phyloP scores from a whole-genome alignment of 2,888 invertebrate genomes.

The Parapristionchus giblindavisi region DNA sequence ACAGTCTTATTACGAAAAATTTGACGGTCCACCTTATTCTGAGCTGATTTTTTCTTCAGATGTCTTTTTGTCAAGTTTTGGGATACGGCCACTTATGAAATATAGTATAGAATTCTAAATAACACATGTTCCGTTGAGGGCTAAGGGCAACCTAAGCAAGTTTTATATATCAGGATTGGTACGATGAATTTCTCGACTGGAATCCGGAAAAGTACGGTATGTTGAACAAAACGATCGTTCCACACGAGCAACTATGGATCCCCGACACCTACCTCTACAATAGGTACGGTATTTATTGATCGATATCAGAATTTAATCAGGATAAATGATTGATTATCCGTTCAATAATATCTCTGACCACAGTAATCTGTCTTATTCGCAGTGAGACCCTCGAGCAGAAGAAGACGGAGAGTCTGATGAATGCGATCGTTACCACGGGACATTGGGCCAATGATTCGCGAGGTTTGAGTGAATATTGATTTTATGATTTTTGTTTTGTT shows the following conservation, averaged over 20 bases:
- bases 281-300: slow-evolving; percentile 43
- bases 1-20: no score
- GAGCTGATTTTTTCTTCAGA: no score
- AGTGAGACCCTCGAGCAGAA: slow-evolving; percentile 66
- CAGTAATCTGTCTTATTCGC: background rate
- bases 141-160: no score
- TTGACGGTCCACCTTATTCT: no score
- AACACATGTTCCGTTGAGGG: no score
- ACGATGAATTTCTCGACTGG: slow-evolving; percentile 72
- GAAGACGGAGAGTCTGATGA: slow-evolving; percentile 66
- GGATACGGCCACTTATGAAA: no score
- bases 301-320: background rate
- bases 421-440: slow-evolving; percentile 64
- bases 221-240: slow-evolving; percentile 70
- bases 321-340: background rate
- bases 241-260: slow-evolving; percentile 67
- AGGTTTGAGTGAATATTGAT: slow-evolving; percentile 1
- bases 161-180: slow-evolving; percentile 70
- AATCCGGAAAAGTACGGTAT: slow-evolving; percentile 69
- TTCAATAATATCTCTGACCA: no score
- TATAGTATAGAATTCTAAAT: no score
- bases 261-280: slow-evolving; percentile 69
- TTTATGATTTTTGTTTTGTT: background rate
- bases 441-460: slow-evolving; percentile 58
- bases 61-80: no score